A percentile compares a stretch with the other conserved stretches of the same genome.
Evolutionary conservation across 2,113 vertebrate species (phyloP).

Genomic region (Prinia subflava): DNA sequence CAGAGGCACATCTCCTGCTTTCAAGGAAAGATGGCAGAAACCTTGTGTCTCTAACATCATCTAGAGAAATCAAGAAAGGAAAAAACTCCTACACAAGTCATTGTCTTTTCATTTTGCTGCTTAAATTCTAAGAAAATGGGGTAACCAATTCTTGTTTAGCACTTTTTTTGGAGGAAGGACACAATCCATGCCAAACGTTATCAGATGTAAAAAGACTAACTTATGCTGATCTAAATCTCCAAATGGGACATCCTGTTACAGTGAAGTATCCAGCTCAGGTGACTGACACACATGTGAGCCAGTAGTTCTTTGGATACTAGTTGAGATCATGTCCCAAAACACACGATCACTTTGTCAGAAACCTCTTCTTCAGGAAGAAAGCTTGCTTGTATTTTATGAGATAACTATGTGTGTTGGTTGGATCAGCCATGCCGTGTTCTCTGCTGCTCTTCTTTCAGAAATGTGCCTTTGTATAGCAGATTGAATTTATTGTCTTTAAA

Average conservation of each 20-base stretch:
- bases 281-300: not conserved
- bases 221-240: not conserved
- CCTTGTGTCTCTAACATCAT: not conserved
- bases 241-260: not conserved
- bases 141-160: not conserved
- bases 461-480: accelerated
- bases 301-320: not conserved
- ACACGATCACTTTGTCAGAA: not conserved
- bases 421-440: not conserved
- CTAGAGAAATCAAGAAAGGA: not conserved
- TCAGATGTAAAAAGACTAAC: not conserved
- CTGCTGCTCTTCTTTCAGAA: not conserved
- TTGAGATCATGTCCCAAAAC: not conserved
- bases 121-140: not conserved
- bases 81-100: not conserved
- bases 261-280: not conserved
- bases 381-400: not conserved
- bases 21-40: not conserved
- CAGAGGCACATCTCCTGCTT: not conserved
- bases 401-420: not conserved
- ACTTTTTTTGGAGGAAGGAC: not conserved
- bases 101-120: not conserved
- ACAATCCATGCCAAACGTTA: not conserved
- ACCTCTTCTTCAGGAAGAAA: not conserved
- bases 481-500: not conserved